Evolutionary conservation across 2,797 vertebrate genomes (phyloP).

Genomic region (Salarias fasciatus): DNA sequence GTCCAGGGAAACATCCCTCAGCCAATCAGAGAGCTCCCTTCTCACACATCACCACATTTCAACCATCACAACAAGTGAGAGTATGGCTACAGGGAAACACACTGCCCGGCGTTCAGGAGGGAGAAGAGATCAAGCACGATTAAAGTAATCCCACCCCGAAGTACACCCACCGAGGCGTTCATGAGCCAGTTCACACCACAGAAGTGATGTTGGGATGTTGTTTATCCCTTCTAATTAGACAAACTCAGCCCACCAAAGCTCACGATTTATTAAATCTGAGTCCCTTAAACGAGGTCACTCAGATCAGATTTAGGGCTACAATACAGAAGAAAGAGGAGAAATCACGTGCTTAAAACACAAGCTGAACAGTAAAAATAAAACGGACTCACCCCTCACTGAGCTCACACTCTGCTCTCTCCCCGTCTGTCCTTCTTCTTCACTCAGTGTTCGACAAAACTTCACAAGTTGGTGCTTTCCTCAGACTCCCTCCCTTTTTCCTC

Average conservation of each 20-base stretch:
- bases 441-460: slow-evolving; percentile 67
- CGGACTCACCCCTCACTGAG: slow-evolving; percentile 70
- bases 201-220: slow-evolving; percentile 28
- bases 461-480: slow-evolving; percentile 53
- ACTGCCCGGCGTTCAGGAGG: too few relatives aligned
- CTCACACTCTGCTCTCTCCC: slow-evolving; percentile 35
- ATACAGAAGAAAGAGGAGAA: slow-evolving; percentile 1
- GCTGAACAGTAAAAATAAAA: slow-evolving; percentile 22
- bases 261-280: slow-evolving; percentile 44
- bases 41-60: slow-evolving; percentile 33
- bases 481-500: slow-evolving; percentile 21
- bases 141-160: slow-evolving; percentile 42
- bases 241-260: slow-evolving; percentile 20
- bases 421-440: slow-evolving; percentile 35
- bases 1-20: slow-evolving; percentile 33
- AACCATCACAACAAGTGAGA: slow-evolving; percentile 20
- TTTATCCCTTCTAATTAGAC: slow-evolving; percentile 49
- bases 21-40: slow-evolving; percentile 55
- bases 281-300: slow-evolving; percentile 32
- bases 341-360: slow-evolving; percentile 1
- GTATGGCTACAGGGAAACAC: background rate
- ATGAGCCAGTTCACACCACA: slow-evolving; percentile 38
- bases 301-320: slow-evolving; percentile 8
- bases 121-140: slow-evolving; percentile 36
- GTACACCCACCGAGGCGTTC: slow-evolving; percentile 37